Evolutionary conservation across 2,113 vertebrate genomes (phyloP), one percentile per base, ranked within the genome.

Genomic region (Canis aureus): DNA sequence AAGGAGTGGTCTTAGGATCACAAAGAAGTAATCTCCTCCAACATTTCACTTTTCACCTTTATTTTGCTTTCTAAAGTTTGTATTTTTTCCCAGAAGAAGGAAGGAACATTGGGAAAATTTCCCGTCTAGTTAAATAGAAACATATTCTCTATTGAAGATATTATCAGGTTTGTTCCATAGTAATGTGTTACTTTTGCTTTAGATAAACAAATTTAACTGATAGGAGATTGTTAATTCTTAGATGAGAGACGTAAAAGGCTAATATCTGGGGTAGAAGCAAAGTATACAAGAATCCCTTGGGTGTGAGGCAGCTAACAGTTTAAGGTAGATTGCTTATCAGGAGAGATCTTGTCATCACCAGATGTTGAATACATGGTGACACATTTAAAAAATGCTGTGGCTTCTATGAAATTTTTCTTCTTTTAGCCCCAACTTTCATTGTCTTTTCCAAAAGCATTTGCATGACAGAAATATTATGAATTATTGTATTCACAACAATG

Each of bases 391-490:
- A 86, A 85, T 81, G 19, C 29, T 85, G 2, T 66, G 73, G 69
- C 79, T 20, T 93, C 43, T 80, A 53, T 23, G 9, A 78, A 78
- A 51, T 29, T 85, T 32, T 91, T 23, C 1, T 86, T 89, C 29
- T 89, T 71, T 88, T 55, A 53, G 25, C 2, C 43, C 79, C 53
- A 71, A 38, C 1, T 74, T 96, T 53, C n/a, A 5, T 29, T 43
- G 86, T 69, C 53, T 95, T 93, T 27, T 92, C 79, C 35, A 76
- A 74, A 88, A 74, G 15, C 10, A 92, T 17, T 53, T 93, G 73
- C 94, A 4, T 20, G 60, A 97, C 87, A 59, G 7, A 96, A 80
- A 87, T 97, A 95, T 43, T 67, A 97, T 67, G 5, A 95, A 94
- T 87, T 4, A 57, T 23, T 89, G 29, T 81, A 73, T 95, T 96